Percentiles rank a stretch among this genome's conserved stretches.
Conservation (phyloP, 2,113 vertebrate genomes). For the Muscicapa adusta region DNA sequence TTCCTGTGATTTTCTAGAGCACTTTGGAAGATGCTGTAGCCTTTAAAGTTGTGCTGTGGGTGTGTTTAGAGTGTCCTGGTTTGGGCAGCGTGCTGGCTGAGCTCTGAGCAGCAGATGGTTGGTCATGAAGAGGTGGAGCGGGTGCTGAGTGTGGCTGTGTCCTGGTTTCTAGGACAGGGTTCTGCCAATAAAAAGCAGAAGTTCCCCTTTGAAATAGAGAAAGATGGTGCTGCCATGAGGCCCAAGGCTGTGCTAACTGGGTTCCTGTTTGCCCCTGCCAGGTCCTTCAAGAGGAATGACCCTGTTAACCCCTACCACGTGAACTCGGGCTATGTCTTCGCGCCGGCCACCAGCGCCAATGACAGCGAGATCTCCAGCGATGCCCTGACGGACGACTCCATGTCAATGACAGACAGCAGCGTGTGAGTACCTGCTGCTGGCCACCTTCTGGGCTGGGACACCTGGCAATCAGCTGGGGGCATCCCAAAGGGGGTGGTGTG, state of each 20-base stretch:
- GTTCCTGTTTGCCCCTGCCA: conserved; percentile 43
- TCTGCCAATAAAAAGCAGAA: no score
- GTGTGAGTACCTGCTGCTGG: conserved; percentile 80
- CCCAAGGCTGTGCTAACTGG: not conserved
- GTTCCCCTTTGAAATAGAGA: no score
- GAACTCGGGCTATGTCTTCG: conserved; percentile 86
- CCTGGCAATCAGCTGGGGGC: not conserved
- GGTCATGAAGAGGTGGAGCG: not conserved
- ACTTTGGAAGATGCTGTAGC: not conserved
- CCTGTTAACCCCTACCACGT: conserved; percentile 81
- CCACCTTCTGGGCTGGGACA: accelerated
- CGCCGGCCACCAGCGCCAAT: conserved; percentile 91
- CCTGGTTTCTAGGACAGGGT: no score
- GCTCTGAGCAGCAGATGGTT: not conserved
- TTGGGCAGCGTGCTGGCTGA: not conserved
- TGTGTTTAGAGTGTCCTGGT: not conserved
- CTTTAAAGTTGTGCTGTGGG: not conserved
- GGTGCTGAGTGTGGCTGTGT: accelerated
- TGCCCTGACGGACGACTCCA: conserved; percentile 91
- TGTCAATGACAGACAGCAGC: conserved; percentile 95
- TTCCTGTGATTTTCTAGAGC: not conserved
- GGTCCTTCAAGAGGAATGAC: conserved; percentile 86
- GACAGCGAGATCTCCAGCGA: conserved; percentile 97
- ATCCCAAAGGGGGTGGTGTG: not conserved
- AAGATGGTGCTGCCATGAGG: not conserved